Base-by-base conservation (phyloP, 2,888 invertebrate genomes). In the Ennomos erosarius region DNA sequence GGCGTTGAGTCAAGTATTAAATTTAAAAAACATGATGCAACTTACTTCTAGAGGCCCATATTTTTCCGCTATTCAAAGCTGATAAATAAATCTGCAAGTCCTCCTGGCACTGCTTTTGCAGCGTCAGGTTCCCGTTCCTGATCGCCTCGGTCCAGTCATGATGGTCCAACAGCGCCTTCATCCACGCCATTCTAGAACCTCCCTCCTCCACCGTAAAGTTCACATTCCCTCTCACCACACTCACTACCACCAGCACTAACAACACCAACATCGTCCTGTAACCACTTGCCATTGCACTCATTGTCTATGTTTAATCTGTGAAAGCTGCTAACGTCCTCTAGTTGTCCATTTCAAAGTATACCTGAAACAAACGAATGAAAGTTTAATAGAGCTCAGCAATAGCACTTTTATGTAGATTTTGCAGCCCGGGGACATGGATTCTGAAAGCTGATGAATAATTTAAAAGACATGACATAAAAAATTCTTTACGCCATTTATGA, bases 41-140 rank as follows among this genome's bases (percentile, higher is more conserved):
- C 96, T 95, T 81, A 97, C 97, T 96, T 91, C 95, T 95, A 37
- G 96, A 95, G 9, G 97, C 97, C 97, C 97, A 97, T 43, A 95
- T 87, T 67, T 94, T 93, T 55, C 95, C 96, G 53, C 94, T 93
- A 63, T 93, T 93, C 12, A 97, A 87, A 0, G 95, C 95, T 26
- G 88, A 84, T 75, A 91, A 64, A 62, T 92, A 92, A 88, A 86
- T 74, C 92, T 92, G 73, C 92, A 96, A 68, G 90, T 95, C 79
- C 75, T 90, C 56, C 94, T 89, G 54, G 93, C 95, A 75, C 81
- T 88, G 85, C 11, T 68, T 58, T n/a, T 86, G 79, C 44, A 90
- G 65, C 1, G 79, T 71, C 34, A 80, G 55, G n/a, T 90, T 91
- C n/a, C 93, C 90, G 56, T 93, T 93, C 38, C 82, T 82, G 10